Conservation (phyloP, 2,113 vertebrate species). For the Nibea coibor region DNA sequence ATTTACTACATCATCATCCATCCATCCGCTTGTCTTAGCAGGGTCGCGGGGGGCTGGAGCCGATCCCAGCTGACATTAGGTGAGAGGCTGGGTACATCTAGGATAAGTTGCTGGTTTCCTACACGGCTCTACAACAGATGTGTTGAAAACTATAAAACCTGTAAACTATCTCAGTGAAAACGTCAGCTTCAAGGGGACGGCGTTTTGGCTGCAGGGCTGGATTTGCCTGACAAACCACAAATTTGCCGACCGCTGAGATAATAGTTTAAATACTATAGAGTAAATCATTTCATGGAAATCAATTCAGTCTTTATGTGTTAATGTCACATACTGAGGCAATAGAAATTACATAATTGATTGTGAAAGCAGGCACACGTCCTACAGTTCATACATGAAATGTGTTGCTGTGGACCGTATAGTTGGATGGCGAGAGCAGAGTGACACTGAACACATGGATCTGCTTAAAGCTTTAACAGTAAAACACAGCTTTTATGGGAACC, state of each 20-base stretch:
- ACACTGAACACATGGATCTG: conserved; percentile 43
- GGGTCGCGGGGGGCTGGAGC: too few species aligned
- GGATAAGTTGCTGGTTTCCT: too few species aligned
- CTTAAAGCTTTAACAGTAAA: conserved; percentile 30
- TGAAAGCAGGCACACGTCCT: neutral
- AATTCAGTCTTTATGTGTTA: neutral
- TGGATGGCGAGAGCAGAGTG: conserved; percentile 11
- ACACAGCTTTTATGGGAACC: conserved; percentile 56
- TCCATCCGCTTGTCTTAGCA: too few species aligned
- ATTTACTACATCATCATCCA: too few species aligned
- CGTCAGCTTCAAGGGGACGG: neutral
- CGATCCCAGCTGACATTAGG: too few species aligned
- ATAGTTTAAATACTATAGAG: neutral
- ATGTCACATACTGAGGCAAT: neutral
- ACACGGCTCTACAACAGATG: neutral
- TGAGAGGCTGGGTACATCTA: too few species aligned
- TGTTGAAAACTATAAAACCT: neutral
- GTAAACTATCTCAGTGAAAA: neutral
- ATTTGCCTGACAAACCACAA: neutral
- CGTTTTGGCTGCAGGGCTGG: neutral
- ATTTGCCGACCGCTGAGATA: neutral
- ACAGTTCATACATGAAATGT: neutral
- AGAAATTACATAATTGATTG: neutral
- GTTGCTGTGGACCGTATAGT: neutral
- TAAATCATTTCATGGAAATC: neutral